Percentiles rank a stretch among this genome's conserved stretches.
Evolutionary conservation across 1,140 invertebrate genomes (phyloP).

Genomic region (Drosophila murphyi): DNA sequence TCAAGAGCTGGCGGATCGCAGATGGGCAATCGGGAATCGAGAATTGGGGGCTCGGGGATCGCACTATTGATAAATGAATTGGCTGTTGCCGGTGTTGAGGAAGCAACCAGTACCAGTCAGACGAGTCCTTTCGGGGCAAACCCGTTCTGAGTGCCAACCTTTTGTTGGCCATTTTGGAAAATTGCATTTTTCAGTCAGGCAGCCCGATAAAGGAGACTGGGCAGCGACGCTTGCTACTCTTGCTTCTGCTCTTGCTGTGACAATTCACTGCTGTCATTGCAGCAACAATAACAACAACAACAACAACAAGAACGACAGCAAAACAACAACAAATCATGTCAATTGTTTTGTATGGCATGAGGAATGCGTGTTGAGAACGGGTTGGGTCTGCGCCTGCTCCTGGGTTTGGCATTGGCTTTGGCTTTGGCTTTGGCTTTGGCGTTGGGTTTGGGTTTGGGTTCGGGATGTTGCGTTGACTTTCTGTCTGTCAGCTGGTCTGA

Average conservation of each 20-base stretch:
- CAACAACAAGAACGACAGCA: slow-evolving; percentile 18
- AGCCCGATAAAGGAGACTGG: slow-evolving; percentile 24
- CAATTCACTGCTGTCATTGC: slow-evolving; percentile 67
- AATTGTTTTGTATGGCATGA: slow-evolving; percentile 81
- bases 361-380: slow-evolving; percentile 78
- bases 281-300: slow-evolving; percentile 30
- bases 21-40: slow-evolving; percentile 1
- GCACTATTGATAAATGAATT: slow-evolving; percentile 70
- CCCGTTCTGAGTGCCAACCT: slow-evolving; percentile 56
- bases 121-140: slow-evolving; percentile 48
- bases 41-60: slow-evolving; percentile 3
- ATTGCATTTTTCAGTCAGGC: slow-evolving; percentile 49
- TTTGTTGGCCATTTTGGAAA: slow-evolving; percentile 72
- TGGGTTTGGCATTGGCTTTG: slow-evolving; percentile 4
- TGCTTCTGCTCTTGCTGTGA: slow-evolving; percentile 41
- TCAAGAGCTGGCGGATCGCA: slow-evolving; percentile 22
- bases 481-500: slow-evolving; percentile 22
- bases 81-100: slow-evolving; percentile 44
- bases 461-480: slow-evolving; percentile 53
- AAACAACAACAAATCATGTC: slow-evolving; percentile 72
- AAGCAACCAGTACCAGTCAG: slow-evolving; percentile 59
- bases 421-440: slow-evolving; percentile 8
- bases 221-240: slow-evolving; percentile 8
- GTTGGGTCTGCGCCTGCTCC: slow-evolving; percentile 37
- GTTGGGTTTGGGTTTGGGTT: slow-evolving; percentile 6